Percentiles rank a stretch among this genome's conserved stretches.
phyloP scores from a whole-genome alignment of 2,888 invertebrate genomes.

The Noctua janthe region DNA sequence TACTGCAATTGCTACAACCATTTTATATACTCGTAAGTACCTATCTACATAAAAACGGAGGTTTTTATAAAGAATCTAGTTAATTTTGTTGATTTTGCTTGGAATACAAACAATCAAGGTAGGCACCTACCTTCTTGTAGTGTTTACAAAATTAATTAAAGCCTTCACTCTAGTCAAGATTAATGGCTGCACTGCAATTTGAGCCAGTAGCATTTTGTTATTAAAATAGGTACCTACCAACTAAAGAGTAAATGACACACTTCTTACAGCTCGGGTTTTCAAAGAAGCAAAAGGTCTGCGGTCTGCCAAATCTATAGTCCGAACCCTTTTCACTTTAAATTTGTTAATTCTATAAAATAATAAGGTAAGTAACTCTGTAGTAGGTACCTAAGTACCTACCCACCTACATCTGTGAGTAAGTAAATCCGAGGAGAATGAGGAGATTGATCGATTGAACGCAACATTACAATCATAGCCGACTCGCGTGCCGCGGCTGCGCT shows the following conservation, averaged over 20 bases:
- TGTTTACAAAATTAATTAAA: slow-evolving; percentile 37
- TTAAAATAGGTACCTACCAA: too few species aligned
- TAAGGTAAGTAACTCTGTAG: neutral
- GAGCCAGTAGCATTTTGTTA: neutral
- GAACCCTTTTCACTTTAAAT: neutral
- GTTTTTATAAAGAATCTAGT: slow-evolving; percentile 2
- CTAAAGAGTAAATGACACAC: neutral
- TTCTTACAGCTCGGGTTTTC: neutral
- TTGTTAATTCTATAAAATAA: neutral
- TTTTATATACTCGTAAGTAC: neutral
- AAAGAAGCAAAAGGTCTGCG: neutral
- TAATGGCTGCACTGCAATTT: slow-evolving; percentile 11
- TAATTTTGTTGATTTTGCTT: slow-evolving; percentile 10
- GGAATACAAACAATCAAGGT: slow-evolving; percentile 7
- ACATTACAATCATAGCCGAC: neutral
- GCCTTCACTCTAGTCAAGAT: neutral
- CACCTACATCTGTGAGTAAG: neutral
- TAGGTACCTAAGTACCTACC: too few species aligned
- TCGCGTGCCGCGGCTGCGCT: too few species aligned
- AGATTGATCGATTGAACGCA: slow-evolving; percentile 7
- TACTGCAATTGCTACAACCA: neutral
- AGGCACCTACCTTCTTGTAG: neutral
- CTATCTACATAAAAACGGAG: neutral
- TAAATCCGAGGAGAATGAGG: neutral
- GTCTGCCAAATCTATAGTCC: neutral